Percentiles rank a stretch among this genome's conserved stretches.
Conservation (phyloP, 2,797 vertebrate species). For the Chelidonichthys spinosus region DNA sequence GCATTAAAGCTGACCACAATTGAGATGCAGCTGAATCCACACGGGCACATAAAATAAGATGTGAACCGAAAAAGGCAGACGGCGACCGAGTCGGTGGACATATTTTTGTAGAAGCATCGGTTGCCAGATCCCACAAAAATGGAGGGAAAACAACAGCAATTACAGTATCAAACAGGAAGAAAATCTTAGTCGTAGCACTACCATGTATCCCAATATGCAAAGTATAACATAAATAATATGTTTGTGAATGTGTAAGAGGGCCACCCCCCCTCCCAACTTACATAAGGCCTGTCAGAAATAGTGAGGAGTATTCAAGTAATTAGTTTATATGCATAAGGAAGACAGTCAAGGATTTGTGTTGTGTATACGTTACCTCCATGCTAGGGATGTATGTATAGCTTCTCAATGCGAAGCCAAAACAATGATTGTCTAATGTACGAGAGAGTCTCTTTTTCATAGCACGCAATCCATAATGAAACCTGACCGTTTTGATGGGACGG, state of each 20-base stretch:
- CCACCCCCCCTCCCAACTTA: conserved; percentile 47
- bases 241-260: conserved; percentile 32
- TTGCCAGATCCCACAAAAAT: neutral
- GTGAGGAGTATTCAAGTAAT: conserved; percentile 57
- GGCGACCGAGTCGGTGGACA: conserved; percentile 1
- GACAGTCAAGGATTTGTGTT: conserved; percentile 51
- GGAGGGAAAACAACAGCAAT: neutral
- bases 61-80: conserved; percentile 37
- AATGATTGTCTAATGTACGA: conserved; percentile 56
- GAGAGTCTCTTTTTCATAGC: conserved; percentile 44
- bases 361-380: conserved; percentile 47
- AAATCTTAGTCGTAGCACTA: neutral
- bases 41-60: conserved; percentile 34
- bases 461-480: conserved; percentile 71
- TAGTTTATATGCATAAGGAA: conserved; percentile 74
- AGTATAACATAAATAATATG: conserved; percentile 28
- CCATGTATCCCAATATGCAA: conserved; percentile 25
- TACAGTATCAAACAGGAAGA: neutral
- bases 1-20: conserved; percentile 53
- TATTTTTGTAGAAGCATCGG: conserved; percentile 20
- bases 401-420: conserved; percentile 66
- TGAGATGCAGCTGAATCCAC: conserved; percentile 67
- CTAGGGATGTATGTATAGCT: conserved; percentile 54
- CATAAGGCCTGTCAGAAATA: conserved; percentile 71
- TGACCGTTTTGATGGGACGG: conserved; percentile 77